Conservation (phyloP, 2,888 invertebrate species). For the Therioaphis trifolii region DNA sequence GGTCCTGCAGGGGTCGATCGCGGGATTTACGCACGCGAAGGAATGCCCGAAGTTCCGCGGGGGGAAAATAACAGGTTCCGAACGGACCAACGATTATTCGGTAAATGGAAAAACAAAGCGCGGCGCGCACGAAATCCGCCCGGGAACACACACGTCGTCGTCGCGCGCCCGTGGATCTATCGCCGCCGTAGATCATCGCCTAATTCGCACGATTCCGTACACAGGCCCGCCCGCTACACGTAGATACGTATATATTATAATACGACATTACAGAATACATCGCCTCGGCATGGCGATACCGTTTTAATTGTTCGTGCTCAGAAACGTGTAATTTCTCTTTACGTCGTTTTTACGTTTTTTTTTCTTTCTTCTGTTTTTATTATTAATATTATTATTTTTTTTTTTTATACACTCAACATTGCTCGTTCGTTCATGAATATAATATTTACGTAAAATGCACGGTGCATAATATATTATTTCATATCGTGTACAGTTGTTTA, state of each 20-base stretch:
- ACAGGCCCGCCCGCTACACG: too few relatives aligned
- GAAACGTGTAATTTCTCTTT: neutral
- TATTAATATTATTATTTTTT: too few relatives aligned
- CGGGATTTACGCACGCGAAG: too few relatives aligned
- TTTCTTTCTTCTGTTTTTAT: neutral
- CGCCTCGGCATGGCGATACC: too few relatives aligned
- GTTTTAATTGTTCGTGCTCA: slow-evolving; percentile 43
- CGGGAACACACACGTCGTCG: slow-evolving; percentile 52
- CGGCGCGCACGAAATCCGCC: slow-evolving; percentile 27
- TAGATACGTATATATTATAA: too few relatives aligned
- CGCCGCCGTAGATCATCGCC: slow-evolving; percentile 10
- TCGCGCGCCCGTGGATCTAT: neutral
- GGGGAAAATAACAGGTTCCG: slow-evolving; percentile 4
- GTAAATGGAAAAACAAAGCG: slow-evolving; percentile 28
- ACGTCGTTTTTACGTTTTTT: neutral
- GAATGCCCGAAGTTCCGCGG: neutral
- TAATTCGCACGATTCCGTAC: slow-evolving; percentile 32
- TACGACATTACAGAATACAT: too few relatives aligned
- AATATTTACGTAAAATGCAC: too few relatives aligned
- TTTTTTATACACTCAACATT: too few relatives aligned
- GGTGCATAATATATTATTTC: too few relatives aligned
- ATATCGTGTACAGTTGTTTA: too few relatives aligned
- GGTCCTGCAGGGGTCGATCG: too few relatives aligned
- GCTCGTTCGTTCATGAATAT: too few relatives aligned
- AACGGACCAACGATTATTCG: slow-evolving; percentile 38